phyloP scores from a whole-genome alignment of 2,113 vertebrate species.

The Triplophysa siluroides region DNA sequence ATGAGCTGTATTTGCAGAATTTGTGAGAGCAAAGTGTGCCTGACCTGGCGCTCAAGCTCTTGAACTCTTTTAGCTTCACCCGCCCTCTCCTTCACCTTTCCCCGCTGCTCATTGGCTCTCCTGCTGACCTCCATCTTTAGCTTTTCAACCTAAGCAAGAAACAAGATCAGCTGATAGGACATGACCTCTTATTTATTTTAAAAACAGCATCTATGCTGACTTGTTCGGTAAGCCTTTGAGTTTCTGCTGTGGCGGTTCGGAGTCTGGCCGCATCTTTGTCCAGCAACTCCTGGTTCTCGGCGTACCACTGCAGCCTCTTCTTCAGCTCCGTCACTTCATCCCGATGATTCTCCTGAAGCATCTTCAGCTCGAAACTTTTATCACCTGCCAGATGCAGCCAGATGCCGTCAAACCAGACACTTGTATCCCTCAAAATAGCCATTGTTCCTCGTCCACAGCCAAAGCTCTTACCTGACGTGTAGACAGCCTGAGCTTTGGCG shows the following conservation, averaged over 20 bases:
- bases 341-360: constrained; percentile 82
- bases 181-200: too few species aligned
- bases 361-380: constrained; percentile 78
- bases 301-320: constrained; percentile 87
- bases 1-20: constrained; percentile 14
- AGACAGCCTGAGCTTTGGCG: constrained; percentile 73
- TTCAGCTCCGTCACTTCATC: constrained; percentile 81
- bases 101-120: constrained; percentile 75
- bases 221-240: constrained; percentile 81
- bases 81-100: constrained; percentile 75
- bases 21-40: not conserved
- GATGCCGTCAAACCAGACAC: constrained; percentile 3
- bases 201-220: constrained; percentile 58
- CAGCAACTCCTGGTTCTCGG: constrained; percentile 91
- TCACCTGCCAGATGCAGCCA: constrained; percentile 72
- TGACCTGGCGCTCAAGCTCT: constrained; percentile 87
- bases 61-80: constrained; percentile 84
- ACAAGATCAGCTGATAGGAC: not conserved
- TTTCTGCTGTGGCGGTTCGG: constrained; percentile 82
- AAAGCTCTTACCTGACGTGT: constrained; percentile 73
- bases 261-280: constrained; percentile 84
- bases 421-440: not conserved
- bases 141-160: constrained; percentile 76
- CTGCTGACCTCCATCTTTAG: constrained; percentile 78
- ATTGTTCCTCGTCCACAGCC: not conserved